Conservation (phyloP, 1,140 invertebrate genomes). For the Hycleus phaleratus region DNA sequence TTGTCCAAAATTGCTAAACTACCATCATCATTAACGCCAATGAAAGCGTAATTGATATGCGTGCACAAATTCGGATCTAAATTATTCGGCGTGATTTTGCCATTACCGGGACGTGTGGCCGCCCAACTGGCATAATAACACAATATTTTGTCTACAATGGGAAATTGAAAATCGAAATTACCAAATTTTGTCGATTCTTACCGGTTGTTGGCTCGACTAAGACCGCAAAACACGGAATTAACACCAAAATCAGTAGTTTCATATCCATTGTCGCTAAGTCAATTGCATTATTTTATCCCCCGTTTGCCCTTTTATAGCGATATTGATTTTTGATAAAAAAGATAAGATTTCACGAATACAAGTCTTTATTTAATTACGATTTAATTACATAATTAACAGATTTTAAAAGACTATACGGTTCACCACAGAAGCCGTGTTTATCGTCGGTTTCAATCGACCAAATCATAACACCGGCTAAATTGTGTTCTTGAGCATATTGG, state of each 20-base stretch:
- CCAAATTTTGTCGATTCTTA: too few species aligned
- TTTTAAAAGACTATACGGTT: constrained; percentile 51
- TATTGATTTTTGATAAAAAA: too few species aligned
- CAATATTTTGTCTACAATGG: constrained; percentile 37
- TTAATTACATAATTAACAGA: constrained; percentile 43
- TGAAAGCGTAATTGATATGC: constrained; percentile 60
- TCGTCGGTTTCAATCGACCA: constrained; percentile 72
- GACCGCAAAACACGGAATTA: too few species aligned
- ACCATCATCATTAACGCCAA: constrained; percentile 43
- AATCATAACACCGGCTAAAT: constrained; percentile 57
- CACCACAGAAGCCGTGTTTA: constrained; percentile 50
- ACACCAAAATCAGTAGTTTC: too few species aligned
- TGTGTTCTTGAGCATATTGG: constrained; percentile 16
- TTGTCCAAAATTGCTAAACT: constrained; percentile 43
- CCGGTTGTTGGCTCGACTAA: too few species aligned
- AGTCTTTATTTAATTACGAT: not conserved
- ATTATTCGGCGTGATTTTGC: constrained; percentile 46
- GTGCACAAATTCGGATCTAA: constrained; percentile 57
- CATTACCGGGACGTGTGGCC: constrained; percentile 46
- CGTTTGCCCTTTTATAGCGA: too few species aligned
- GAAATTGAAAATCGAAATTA: too few species aligned
- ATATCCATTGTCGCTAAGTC: not conserved
- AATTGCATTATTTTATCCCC: too few species aligned
- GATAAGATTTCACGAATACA: not conserved
- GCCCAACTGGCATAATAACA: constrained; percentile 59